These are phyloP conservation scores for Eudemis profundana DNA, from an alignment of 2,888 invertebrate genomes.

Conservation along the genomic window DNA sequence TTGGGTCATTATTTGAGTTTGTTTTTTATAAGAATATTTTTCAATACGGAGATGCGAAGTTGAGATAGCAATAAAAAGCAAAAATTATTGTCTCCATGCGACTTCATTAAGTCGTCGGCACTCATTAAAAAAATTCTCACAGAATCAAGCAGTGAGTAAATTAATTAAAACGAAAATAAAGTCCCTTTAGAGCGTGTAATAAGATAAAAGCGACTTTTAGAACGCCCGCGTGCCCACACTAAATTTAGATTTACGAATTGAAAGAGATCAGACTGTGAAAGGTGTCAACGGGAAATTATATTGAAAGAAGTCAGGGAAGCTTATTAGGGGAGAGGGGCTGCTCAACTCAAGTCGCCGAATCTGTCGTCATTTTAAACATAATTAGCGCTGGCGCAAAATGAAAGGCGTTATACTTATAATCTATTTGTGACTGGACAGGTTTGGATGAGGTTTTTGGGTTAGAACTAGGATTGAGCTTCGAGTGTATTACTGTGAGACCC, in stretches of 20 bases:
- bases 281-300: conserved; percentile 1
- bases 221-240: conserved; percentile 16
- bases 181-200: not conserved
- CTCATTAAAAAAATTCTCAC: not conserved
- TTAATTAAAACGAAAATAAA: not conserved
- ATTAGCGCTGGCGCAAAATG: not conserved
- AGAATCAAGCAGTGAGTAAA: not conserved
- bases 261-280: conserved; percentile 18
- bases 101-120: not conserved
- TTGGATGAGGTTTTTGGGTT: too few relatives aligned
- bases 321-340: conserved; percentile 16
- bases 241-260: conserved; percentile 18
- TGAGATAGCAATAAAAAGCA: not conserved
- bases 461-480: too few relatives aligned
- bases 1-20: too few relatives aligned
- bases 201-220: not conserved
- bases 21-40: too few relatives aligned
- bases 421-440: too few relatives aligned
- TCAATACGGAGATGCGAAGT: not conserved
- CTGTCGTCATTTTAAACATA: conserved; percentile 1
- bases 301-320: not conserved
- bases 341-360: not conserved
- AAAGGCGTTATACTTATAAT: not conserved
- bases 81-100: not conserved
- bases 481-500: too few relatives aligned